Evolutionary conservation across 2,113 vertebrate genomes (phyloP).

Genomic region (Menura novaehollandiae): DNA sequence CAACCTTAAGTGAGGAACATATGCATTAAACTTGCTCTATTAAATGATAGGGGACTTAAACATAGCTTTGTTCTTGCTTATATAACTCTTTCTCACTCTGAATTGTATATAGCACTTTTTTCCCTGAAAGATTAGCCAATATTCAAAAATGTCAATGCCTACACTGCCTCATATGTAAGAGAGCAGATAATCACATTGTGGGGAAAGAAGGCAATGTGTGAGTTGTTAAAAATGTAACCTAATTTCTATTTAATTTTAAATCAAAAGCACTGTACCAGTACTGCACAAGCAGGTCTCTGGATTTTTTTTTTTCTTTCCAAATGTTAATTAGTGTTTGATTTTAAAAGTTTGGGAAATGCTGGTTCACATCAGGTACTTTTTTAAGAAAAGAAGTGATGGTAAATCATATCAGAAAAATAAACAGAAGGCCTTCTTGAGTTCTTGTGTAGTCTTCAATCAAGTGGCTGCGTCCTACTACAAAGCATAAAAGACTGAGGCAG

Average conservation of each 20-base stretch:
- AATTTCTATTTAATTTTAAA: neutral
- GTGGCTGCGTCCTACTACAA: neutral
- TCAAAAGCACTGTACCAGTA: neutral
- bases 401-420: neutral
- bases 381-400: neutral
- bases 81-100: neutral
- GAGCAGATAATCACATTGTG: neutral
- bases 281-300: neutral
- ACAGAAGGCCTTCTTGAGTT: neutral
- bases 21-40: neutral
- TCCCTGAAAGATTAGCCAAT: neutral
- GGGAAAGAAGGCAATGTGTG: neutral
- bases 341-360: neutral
- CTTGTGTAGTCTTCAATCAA: neutral
- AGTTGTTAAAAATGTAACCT: neutral
- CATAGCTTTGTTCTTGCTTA: neutral
- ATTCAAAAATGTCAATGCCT: neutral
- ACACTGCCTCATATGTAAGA: neutral
- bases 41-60: neutral
- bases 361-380: neutral
- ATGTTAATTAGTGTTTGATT: neutral
- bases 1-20: neutral
- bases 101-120: neutral
- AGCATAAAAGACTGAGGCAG: neutral
- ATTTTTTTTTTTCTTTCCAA: neutral